Evolutionary conservation across 2,113 vertebrate species (phyloP), one percentile per base, ranked within the genome.

Genomic region (Amazona vittata): DNA sequence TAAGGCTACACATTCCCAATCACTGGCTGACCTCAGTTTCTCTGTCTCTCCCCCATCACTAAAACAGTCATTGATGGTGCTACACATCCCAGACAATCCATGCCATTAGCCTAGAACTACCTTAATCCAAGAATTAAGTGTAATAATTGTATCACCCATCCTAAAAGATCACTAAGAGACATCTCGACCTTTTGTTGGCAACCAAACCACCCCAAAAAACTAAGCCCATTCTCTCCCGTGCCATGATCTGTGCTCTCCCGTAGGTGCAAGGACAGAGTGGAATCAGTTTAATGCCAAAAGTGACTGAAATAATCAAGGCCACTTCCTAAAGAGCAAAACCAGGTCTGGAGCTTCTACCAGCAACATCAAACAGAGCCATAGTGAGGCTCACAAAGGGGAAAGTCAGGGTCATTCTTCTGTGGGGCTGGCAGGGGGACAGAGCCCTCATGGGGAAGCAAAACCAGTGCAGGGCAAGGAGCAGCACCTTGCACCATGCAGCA

Each of bases 371-470:
- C n/a, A 29, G 49, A n/a, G 46, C 29, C 19, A 52, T 8, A 59
- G 49, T 0, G 14, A 55, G 35, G 10, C 33, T 24, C 57, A 35
- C 3, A 25, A 6, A 9, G 0, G 2, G 43, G n/a, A 37, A 41
- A 37, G 28, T 18, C 60, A 57, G 68, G 86, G 89, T 86, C 44
- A 60, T 46, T 60, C 68, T 73, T 47, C 60, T 0, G 5, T 3
- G 65, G 91, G 73, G 69, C 77, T 94, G 86, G 77, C 81, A 81
- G 50, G 28, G 21, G 24, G 22, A 67, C 60, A 82, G 83, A 78
- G 91, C 26, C 4, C 2, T 15, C 73, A 70, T 4, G 11, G 39
- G 0, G 10, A 53, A 29, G 31, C 10, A 43, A 59, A 63, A 29
- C 5, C 52, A 44, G 44, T 1, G 6, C 39, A 63, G 87, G 44